Evolutionary conservation across 1,140 invertebrate genomes (phyloP), one percentile per base, ranked within the genome.

Genomic region (Aphis craccivora): DNA sequence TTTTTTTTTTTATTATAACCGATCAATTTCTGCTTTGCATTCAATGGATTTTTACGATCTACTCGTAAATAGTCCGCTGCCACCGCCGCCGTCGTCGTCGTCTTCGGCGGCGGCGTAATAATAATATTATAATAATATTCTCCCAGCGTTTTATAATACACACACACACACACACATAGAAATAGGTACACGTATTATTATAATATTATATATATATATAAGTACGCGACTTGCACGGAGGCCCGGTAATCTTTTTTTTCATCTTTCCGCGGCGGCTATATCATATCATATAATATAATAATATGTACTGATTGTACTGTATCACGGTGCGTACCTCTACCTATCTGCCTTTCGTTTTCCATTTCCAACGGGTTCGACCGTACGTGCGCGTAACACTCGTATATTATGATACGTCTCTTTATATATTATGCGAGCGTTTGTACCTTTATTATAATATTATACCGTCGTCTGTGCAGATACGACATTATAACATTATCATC

Each of bases 21-120:
- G 89, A 90, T 60, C 89, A 40, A 60, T 90, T 90, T 90, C 89
- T 60, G 51, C 60, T 90, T 90, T 90, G 53, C 53, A 90, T 90
- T 60, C 53, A 90, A 90, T 90, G 51, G 51, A 55, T 90, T 60
- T 90, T 90, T 90, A 60, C 51, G 37, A 84, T 84, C 81, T 43
- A 37, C 37, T 90, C 60, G 23, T 53, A 90, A 90, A 53, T 53
- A 67, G 60, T 67, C 25, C 30, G 60, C 60, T 30, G 60, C 60
- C 48, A 51, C 48, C 18, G 48, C 48, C 25, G 60, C 14, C 60
- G 9, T 30, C 25, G 53, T 23, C 53, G 55, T 23, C 55, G 55
- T 23, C 23, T 23, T 23, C 55, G 6, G 7, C 55, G 30, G 30
- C 60, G 60, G 8, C 8, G 55, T 67, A 67, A 67, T 67, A 67